Percentiles rank a stretch among this genome's conserved stretches.
phyloP scores from a whole-genome alignment of 1,140 invertebrate species.

The Himalopsyche phryganea region DNA sequence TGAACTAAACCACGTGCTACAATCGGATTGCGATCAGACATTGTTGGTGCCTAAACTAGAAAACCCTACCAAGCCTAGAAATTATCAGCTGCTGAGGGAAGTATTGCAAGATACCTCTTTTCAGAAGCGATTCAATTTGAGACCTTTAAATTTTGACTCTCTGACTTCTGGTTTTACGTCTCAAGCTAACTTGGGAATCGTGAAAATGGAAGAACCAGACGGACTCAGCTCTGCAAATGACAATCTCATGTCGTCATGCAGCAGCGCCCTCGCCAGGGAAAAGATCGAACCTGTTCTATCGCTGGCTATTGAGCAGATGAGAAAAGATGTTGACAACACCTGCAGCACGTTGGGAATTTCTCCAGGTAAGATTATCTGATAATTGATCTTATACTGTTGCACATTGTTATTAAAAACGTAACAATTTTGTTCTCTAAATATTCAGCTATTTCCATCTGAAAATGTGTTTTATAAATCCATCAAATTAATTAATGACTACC shows the following conservation, averaged over 20 bases:
- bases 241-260: constrained; percentile 45
- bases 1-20: neutral
- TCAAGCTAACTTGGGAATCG: constrained; percentile 46
- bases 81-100: constrained; percentile 75
- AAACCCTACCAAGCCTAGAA: constrained; percentile 53
- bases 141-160: constrained; percentile 63
- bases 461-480: too few relatives aligned
- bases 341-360: constrained; percentile 81
- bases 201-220: constrained; percentile 60
- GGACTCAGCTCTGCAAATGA: constrained; percentile 37
- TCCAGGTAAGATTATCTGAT: constrained; percentile 63
- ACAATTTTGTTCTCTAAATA: too few relatives aligned
- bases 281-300: constrained; percentile 80
- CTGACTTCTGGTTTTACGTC: constrained; percentile 53
- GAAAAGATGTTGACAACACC: constrained; percentile 79
- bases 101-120: constrained; percentile 79
- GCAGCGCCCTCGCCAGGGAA: constrained; percentile 59
- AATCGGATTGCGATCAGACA: constrained; percentile 20
- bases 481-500: too few relatives aligned
- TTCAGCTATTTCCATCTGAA: too few relatives aligned
- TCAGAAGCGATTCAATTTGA: constrained; percentile 75
- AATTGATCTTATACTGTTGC: too few relatives aligned
- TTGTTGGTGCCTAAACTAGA: constrained; percentile 43
- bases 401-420: too few relatives aligned
- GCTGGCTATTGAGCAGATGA: constrained; percentile 80